phyloP scores from a whole-genome alignment of 2,113 vertebrate species.

The Epinephelus cyanopodus region DNA sequence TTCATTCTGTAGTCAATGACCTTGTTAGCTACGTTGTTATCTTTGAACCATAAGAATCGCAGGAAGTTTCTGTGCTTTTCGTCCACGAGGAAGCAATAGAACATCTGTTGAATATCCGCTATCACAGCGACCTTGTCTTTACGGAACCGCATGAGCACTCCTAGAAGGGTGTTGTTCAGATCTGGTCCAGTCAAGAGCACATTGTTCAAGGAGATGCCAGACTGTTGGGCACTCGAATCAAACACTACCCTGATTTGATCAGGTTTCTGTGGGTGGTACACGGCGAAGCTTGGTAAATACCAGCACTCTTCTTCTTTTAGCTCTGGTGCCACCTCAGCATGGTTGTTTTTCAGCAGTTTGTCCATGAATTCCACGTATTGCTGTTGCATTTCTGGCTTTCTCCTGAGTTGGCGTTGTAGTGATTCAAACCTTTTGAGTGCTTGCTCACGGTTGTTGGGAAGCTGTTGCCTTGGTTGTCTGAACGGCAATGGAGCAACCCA shows the following conservation, averaged over 20 bases:
- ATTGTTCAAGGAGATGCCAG: too few species aligned
- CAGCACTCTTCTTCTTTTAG: neutral
- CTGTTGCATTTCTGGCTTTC: neutral
- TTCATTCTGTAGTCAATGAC: neutral
- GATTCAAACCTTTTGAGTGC: neutral
- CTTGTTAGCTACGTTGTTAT: neutral
- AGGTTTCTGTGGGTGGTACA: neutral
- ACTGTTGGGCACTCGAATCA: too few species aligned
- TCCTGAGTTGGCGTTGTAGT: neutral
- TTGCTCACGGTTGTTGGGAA: neutral
- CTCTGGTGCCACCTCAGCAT: neutral
- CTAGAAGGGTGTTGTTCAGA: too few species aligned
- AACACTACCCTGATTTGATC: too few species aligned
- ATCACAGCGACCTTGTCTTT: neutral
- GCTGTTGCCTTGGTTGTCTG: neutral
- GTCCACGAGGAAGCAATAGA: neutral
- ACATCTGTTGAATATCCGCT: conserved; percentile 14
- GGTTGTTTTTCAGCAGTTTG: neutral
- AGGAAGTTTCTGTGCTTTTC: neutral
- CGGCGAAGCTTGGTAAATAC: neutral
- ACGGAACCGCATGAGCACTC: too few species aligned
- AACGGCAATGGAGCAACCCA: neutral
- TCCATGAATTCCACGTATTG: neutral
- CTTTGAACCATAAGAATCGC: neutral
- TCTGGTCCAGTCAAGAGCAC: too few species aligned